Base-by-base conservation (phyloP, 2,797 vertebrate species). In the Pogonophryne albipinna region DNA sequence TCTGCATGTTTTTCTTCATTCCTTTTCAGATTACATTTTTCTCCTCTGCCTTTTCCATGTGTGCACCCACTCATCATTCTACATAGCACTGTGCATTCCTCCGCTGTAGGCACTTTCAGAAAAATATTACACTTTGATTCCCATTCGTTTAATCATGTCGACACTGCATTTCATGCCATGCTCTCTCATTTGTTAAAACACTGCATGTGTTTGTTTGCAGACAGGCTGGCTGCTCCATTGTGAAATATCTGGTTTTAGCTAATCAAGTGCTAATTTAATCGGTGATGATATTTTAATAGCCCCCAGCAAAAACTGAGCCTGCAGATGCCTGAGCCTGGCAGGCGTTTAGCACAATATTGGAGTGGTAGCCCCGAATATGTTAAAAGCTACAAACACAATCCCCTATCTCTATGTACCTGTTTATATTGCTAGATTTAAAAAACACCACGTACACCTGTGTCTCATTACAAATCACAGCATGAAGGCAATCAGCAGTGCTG, bases 251-350 rank as follows among this genome's bases (percentile, higher is more conserved):
- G 71, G n/a, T 78, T 85, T 64, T 84, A 77, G 53, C 80, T 92
- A 93, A 93, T 92, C 78, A 92, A 89, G 82, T 84, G 59, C 61
- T 87, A 82, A 91, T 91, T 91, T 88, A 84, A 77, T 70, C 80
- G 74, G 72, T 85, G 76, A 91, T 92, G 85, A 90, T 88, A 76
- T 89, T 91, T 91, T 91, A 93, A 93, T 92, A 87, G 91, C 71
- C 81, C 64, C 23, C 3, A 68, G 58, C 73, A 77, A 80, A 83
- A 81, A 81, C 71, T 74, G 72, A 71, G 55, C 58, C 34, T 47
- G 58, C 73, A 80, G 74, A 86, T 80, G 75, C 66, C 58, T 59
- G 56, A 63, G 75, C 73, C 62, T 72, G 65, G 76, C 72, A 73
- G 77, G 70, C 78, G 76, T 80, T 74, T 38, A 73, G 44, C 64